phyloP scores from a whole-genome alignment of 2,113 vertebrate species.

The Phalacrocorax brasilianus region DNA sequence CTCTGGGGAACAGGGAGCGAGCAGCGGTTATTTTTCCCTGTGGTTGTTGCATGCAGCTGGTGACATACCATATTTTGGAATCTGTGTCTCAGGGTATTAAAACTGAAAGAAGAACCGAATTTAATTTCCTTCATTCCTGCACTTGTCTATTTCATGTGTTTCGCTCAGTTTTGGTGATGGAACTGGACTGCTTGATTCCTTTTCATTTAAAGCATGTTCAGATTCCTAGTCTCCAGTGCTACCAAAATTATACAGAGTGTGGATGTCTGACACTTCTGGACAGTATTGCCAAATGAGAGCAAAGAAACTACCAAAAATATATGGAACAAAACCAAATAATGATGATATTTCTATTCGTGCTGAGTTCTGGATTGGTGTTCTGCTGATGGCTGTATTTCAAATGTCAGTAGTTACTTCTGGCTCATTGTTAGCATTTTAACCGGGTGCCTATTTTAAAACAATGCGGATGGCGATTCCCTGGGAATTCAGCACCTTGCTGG shows the following conservation, averaged over 20 bases:
- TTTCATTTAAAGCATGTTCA: background rate
- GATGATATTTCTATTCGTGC: background rate
- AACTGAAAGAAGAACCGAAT: slow-evolving; percentile 22
- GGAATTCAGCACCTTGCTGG: background rate
- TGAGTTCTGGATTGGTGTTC: background rate
- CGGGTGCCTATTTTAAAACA: background rate
- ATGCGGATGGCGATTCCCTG: background rate
- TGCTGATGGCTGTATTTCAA: background rate
- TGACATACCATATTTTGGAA: slow-evolving; percentile 7
- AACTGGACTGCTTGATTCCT: background rate
- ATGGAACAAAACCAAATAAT: background rate
- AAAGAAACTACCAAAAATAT: background rate
- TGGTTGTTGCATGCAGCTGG: slow-evolving; percentile 19
- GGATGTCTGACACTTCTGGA: background rate
- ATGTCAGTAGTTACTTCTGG: background rate
- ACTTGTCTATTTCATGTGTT: background rate
- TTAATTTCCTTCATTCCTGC: background rate
- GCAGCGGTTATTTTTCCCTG: background rate
- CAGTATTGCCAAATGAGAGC: background rate
- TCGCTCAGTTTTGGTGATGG: background rate
- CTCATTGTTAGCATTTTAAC: background rate
- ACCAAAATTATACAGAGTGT: background rate
- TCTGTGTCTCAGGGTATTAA: background rate
- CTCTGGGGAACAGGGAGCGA: background rate
- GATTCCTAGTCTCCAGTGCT: background rate